Percentiles rank a stretch among this genome's conserved stretches.
Evolutionary conservation across 2,797 vertebrate species (phyloP).

Genomic region (Dallia pectoralis): DNA sequence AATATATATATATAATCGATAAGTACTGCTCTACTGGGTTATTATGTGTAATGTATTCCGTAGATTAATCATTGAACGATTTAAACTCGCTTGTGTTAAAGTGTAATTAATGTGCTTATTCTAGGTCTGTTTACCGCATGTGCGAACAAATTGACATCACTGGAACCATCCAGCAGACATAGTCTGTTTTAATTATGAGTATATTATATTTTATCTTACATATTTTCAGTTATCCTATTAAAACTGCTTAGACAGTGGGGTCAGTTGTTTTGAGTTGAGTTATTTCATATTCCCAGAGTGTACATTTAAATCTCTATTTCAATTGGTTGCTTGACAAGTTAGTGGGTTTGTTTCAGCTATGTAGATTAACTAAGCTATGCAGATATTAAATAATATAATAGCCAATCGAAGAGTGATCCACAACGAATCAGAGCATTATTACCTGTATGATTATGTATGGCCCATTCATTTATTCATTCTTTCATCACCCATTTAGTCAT

Average conservation of each 20-base stretch:
- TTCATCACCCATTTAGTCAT: no score
- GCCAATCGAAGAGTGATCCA: neutral
- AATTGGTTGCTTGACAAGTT: slow-evolving; percentile 3
- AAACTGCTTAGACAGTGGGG: neutral
- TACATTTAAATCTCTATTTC: neutral
- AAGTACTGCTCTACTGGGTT: neutral
- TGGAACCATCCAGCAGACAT: neutral
- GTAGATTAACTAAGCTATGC: neutral
- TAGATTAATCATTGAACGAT: slow-evolving; percentile 6
- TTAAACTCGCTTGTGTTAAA: neutral
- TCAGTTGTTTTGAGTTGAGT: neutral
- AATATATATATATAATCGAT: neutral
- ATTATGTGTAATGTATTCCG: neutral
- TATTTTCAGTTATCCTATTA: neutral
- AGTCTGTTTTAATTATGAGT: no score
- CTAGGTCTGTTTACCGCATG: neutral
- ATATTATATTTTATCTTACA: neutral
- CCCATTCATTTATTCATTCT: no score
- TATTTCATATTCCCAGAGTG: slow-evolving; percentile 1
- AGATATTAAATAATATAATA: neutral
- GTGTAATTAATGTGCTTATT: neutral
- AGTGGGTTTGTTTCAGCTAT: slow-evolving; percentile 3
- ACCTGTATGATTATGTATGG: neutral
- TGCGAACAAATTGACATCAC: neutral
- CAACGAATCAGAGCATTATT: neutral